Conservation (phyloP, 2,797 vertebrate species). For the Morelia viridis region DNA sequence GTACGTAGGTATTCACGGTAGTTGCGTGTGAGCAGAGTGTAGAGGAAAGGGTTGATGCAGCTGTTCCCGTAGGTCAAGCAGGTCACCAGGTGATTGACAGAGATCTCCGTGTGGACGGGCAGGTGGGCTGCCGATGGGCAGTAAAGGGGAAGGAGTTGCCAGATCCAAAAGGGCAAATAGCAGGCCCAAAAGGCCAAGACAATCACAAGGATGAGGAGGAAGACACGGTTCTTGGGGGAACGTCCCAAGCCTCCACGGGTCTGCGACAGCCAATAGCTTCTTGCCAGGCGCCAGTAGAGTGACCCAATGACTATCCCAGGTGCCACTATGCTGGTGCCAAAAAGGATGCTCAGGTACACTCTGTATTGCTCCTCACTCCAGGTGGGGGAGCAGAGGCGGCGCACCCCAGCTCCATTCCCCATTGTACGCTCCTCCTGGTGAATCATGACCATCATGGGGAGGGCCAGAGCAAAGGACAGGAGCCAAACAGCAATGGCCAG, state of each 20-base stretch:
- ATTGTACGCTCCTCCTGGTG: slow-evolving; percentile 80
- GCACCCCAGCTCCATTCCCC: slow-evolving; percentile 68
- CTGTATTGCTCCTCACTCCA: slow-evolving; percentile 86
- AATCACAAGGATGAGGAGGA: slow-evolving; percentile 83
- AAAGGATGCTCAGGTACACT: slow-evolving; percentile 82
- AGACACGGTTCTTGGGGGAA: slow-evolving; percentile 81
- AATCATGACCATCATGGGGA: slow-evolving; percentile 87
- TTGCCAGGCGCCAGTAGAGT: slow-evolving; percentile 80
- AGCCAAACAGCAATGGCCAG: slow-evolving; percentile 82
- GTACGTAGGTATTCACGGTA: slow-evolving; percentile 83
- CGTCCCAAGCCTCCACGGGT: slow-evolving; percentile 77
- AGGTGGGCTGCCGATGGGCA: slow-evolving; percentile 74
- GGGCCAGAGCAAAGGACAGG: slow-evolving; percentile 80
- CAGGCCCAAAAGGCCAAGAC: slow-evolving; percentile 87
- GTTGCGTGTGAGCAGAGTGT: slow-evolving; percentile 83
- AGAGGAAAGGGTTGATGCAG: slow-evolving; percentile 87
- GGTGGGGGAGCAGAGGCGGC: slow-evolving; percentile 78
- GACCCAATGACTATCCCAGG: slow-evolving; percentile 84
- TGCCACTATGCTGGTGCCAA: slow-evolving; percentile 85
- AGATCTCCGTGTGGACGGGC: slow-evolving; percentile 81
- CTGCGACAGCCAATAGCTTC: slow-evolving; percentile 85
- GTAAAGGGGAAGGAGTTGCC: slow-evolving; percentile 86
- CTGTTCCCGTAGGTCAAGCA: slow-evolving; percentile 87
- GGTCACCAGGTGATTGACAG: slow-evolving; percentile 84
- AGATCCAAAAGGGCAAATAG: slow-evolving; percentile 88